A percentile compares a stretch with the other conserved stretches of the same genome.
phyloP scores from a whole-genome alignment of 2,113 vertebrate genomes.

The Bombycilla garrulus region DNA sequence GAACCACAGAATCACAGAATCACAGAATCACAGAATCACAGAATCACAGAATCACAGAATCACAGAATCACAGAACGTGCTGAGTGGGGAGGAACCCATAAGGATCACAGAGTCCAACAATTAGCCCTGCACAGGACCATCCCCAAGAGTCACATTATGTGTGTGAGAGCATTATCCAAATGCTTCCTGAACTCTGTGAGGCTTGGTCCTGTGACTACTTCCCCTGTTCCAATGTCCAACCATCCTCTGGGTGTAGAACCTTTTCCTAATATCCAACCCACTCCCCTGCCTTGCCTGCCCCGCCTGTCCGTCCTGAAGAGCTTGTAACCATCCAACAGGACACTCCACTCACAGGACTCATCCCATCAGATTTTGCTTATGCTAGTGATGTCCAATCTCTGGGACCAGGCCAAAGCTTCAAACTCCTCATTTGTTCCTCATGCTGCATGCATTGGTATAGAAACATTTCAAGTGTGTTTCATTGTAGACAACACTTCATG shows the following conservation, averaged over 20 bases:
- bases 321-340: neutral
- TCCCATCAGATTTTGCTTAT: neutral
- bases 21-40: neutral
- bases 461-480: neutral
- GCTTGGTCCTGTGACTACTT: too few species aligned
- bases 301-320: neutral
- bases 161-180: neutral
- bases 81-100: neutral
- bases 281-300: accelerated
- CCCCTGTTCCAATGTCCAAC: neutral
- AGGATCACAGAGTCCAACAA: neutral
- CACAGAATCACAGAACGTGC: neutral
- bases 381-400: neutral
- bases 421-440: neutral
- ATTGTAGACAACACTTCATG: neutral
- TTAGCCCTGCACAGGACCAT: neutral
- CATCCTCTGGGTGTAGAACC: neutral
- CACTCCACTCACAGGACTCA: neutral
- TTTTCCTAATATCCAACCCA: neutral
- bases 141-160: too few species aligned
- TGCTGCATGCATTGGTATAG: accelerated
- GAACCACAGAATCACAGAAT: neutral
- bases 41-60: neutral
- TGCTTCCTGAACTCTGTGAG: neutral
- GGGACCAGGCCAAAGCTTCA: neutral